Base-by-base conservation (phyloP, 2,888 invertebrate species). In the Synergus umbraculus region DNA sequence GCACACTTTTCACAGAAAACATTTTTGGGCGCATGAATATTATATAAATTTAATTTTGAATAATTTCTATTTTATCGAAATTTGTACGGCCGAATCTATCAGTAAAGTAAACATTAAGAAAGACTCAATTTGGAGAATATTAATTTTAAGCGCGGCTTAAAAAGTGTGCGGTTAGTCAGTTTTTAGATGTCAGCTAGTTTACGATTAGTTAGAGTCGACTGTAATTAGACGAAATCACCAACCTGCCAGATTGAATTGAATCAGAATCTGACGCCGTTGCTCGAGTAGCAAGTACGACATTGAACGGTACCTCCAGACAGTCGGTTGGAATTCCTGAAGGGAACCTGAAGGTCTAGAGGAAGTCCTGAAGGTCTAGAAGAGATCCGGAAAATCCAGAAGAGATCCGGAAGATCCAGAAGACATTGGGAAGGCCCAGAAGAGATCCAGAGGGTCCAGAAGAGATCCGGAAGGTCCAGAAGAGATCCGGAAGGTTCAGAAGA, bases 251-350 rank as follows among this genome's bases (percentile, higher is more conserved):
- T 58, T 54, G 54, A 73, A 73, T 73, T 73, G 73, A 54, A 49
- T 73, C 73, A 73, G 73, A 73, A 73, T 73, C 73, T 73, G 73
- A 73, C 73, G 73, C 49, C 73, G 73, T 73, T 73, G 73, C 69
- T 69, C 69, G 49, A 49, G 69, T 29, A 69, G 67, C 69, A 73
- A 73, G 73, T 37, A 73, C 54, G 49, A 54, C 54, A 54, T 73
- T 73, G 54, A 73, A 73, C 54, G 73, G 73, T 73, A 73, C 73
- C 73, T 73, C 73, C 66, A 43, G 69, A 69, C 44, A 22, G 46
- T 29, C 69, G 13, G 22, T 22, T 12, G 13, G 66, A 18, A 49
- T 12, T 66, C 66, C 66, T 18, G 66, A 66, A 22, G 10, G 5
- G 37, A 37, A 37, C 37, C 37, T 37, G 37, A 37, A 5, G 37